Conservation (phyloP, 2,797 vertebrate genomes). For the Hozukius guyotensis region DNA sequence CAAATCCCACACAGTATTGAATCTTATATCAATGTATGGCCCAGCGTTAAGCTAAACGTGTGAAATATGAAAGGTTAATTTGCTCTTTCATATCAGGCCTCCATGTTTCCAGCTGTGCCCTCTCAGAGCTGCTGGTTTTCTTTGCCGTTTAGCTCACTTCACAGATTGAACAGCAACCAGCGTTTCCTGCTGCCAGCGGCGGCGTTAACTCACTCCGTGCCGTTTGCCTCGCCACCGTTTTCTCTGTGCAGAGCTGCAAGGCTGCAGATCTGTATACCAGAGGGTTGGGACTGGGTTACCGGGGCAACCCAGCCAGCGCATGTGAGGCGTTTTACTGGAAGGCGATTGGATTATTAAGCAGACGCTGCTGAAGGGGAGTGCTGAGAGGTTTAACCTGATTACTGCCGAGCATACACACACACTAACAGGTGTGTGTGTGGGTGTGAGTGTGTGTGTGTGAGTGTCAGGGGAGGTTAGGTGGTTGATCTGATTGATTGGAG, state of each 20-base stretch:
- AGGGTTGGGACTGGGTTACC: conserved; percentile 60
- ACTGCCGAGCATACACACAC: conserved; percentile 28
- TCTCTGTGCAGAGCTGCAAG: background rate
- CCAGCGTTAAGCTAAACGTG: background rate
- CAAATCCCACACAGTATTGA: background rate
- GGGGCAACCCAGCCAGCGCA: conserved; percentile 57
- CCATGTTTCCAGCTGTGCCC: background rate
- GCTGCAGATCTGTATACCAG: conserved; percentile 11
- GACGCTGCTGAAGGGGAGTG: conserved; percentile 50
- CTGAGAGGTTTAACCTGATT: conserved; percentile 76
- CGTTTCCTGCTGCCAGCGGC: conserved; percentile 16
- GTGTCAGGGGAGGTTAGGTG: conserved; percentile 22
- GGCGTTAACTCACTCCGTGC: conserved; percentile 11
- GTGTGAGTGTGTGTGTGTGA: conserved; percentile 1
- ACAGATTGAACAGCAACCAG: conserved; percentile 7
- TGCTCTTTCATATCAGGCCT: conserved; percentile 7
- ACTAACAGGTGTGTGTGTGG: background rate
- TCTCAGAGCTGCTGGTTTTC: conserved; percentile 11
- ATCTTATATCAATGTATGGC: background rate
- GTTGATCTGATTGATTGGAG: conserved; percentile 54
- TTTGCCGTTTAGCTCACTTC: conserved; percentile 11
- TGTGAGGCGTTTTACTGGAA: conserved; percentile 61
- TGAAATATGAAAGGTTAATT: background rate
- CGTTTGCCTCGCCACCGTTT: background rate
- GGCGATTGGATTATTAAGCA: conserved; percentile 76